Evolutionary conservation across 2,113 vertebrate genomes (phyloP).

Genomic region (Hypocryptadius cinnamomeus): DNA sequence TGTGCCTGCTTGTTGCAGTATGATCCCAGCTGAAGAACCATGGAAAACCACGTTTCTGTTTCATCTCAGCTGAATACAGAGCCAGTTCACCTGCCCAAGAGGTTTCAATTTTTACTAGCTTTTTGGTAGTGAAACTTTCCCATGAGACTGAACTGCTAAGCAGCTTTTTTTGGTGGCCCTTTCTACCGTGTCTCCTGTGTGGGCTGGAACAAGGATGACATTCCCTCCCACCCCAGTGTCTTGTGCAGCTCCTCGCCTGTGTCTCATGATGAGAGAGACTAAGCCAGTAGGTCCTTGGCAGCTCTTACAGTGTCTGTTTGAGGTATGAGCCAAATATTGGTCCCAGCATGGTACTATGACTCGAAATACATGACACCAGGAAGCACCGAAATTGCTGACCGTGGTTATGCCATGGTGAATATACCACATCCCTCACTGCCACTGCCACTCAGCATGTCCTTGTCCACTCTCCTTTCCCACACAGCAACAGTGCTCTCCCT

Average conservation of each 20-base stretch:
- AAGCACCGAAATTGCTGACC: background rate
- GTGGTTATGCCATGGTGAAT: background rate
- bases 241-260: background rate
- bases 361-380: fast-evolving
- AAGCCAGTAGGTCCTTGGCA: background rate
- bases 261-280: background rate
- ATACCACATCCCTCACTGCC: background rate
- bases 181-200: background rate
- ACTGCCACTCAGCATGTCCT: background rate
- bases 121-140: background rate
- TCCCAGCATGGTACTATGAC: background rate
- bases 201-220: background rate
- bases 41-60: background rate
- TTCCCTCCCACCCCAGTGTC: background rate
- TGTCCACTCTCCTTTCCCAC: background rate
- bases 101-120: background rate
- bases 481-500: background rate
- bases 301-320: background rate
- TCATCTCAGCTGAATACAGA: background rate
- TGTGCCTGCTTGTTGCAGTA: background rate
- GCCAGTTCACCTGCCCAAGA: background rate
- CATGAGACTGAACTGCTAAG: background rate
- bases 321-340: background rate
- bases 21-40: background rate
- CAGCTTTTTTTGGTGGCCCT: background rate